Conservation (phyloP, 2,888 invertebrate species). For the Melanostoma mellinum region DNA sequence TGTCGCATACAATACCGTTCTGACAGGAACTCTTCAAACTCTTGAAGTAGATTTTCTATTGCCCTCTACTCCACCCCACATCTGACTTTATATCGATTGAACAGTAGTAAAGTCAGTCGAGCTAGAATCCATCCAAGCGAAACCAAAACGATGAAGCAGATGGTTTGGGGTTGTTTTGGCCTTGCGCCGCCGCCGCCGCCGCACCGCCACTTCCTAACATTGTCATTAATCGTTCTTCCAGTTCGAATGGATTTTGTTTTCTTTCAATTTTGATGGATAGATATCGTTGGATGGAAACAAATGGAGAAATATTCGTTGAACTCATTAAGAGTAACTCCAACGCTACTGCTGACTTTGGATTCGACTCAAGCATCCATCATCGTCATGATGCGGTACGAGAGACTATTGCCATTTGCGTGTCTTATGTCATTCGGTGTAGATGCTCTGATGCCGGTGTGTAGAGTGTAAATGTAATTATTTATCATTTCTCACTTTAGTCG, state of each 20-base stretch:
- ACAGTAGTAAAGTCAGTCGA: conserved; percentile 6
- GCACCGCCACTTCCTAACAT: conserved; percentile 27
- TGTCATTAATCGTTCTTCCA: conserved; percentile 59
- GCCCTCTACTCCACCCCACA: not conserved
- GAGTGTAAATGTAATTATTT: conserved; percentile 36
- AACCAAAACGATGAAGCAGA: conserved; percentile 44
- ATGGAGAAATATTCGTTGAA: conserved; percentile 33
- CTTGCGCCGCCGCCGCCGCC: no score
- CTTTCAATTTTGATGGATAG: conserved; percentile 53
- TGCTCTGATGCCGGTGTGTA: not conserved
- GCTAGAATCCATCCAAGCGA: conserved; percentile 39
- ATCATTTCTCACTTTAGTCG: conserved; percentile 52
- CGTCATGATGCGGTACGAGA: conserved; percentile 48
- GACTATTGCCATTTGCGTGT: conserved; percentile 62
- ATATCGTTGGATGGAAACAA: conserved; percentile 39
- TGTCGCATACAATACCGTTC: conserved; percentile 28
- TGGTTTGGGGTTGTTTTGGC: conserved; percentile 49
- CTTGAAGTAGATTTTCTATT: conserved; percentile 9
- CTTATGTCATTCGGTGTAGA: conserved; percentile 47
- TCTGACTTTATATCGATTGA: conserved; percentile 39
- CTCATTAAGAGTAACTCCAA: conserved; percentile 50
- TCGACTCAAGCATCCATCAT: conserved; percentile 65
- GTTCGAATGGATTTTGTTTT: conserved; percentile 27
- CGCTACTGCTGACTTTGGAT: conserved; percentile 2
- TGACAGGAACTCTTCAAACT: conserved; percentile 9